Evolutionary conservation across 2,797 vertebrate species (phyloP).

Genomic region (Pangasius djambal): DNA sequence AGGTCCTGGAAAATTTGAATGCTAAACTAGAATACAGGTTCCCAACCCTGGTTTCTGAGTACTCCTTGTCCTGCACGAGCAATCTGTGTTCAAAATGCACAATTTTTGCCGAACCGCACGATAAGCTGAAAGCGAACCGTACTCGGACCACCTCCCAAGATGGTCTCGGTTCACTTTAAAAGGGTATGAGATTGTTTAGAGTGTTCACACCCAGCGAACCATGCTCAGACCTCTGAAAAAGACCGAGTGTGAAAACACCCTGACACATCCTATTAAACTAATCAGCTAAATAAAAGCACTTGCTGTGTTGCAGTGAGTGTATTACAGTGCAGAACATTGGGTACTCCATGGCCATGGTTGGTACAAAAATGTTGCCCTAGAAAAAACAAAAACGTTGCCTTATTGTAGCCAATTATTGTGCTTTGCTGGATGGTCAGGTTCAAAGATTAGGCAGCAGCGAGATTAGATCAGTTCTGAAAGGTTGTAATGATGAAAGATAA

Average conservation of each 20-base stretch:
- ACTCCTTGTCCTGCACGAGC: not conserved
- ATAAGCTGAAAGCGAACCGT: too few relatives aligned
- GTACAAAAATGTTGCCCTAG: not conserved
- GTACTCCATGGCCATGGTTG: not conserved
- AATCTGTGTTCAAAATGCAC: too few relatives aligned
- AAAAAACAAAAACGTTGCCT: not conserved
- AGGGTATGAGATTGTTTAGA: too few relatives aligned
- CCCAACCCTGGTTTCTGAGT: not conserved
- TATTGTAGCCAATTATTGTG: conserved; percentile 11
- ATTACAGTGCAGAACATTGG: not conserved
- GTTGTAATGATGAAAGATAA: not conserved
- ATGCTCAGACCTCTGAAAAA: too few relatives aligned
- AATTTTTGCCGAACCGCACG: too few relatives aligned
- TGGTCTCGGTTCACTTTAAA: too few relatives aligned
- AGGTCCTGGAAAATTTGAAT: not conserved
- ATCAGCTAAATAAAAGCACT: not conserved
- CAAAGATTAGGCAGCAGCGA: conserved; percentile 31
- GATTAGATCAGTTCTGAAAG: conserved; percentile 22
- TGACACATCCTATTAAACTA: too few relatives aligned
- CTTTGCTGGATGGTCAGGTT: conserved; percentile 24
- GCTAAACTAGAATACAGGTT: not conserved
- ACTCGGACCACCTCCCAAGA: too few relatives aligned
- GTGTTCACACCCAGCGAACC: too few relatives aligned
- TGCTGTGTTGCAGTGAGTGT: too few relatives aligned
- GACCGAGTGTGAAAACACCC: too few relatives aligned